Evolutionary conservation across 2,797 vertebrate genomes (phyloP), one percentile per base, ranked within the genome.

Genomic region (Anguilla megastoma): DNA sequence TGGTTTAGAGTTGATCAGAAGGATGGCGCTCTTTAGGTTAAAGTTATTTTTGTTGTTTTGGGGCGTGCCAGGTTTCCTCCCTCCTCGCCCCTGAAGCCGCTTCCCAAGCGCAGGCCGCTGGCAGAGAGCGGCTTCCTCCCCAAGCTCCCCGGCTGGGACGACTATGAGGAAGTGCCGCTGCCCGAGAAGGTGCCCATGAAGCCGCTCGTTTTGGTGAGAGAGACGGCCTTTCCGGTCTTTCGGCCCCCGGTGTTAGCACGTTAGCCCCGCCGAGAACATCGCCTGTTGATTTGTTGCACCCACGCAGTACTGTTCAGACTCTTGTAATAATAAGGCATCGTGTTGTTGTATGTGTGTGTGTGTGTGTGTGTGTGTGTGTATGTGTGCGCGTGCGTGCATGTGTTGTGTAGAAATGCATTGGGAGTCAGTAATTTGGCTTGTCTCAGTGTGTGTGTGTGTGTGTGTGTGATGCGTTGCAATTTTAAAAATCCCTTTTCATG

Each of bases 1-100:
- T 52, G 50, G 36, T 56, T 56, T 14, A 56, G 54, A 14, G 54
- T 56, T 56, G 54, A 56, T 56, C 54, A 56, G 54, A n/a, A 21
- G 21, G n/a, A 66, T 6, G 60, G 24, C 24, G 24, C 60, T 8
- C 24, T 16, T n/a, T 66, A n/a, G n/a, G 9, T 8, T 66, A 27
- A 7, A 21, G 16, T 63, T 5, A 4, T 66, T 27, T 27, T 27
- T 24, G 4, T 66, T 76, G 50, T 69, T 36, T 45, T 52, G 10
- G 1, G 27, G 21, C 36, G 48, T 33, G 95, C 48, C 92, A 97
- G 97, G 89, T 98, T 97, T 95, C 98, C 98, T 92, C 95, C 95
- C 88, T 95, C 95, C 24, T 99, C 98, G 16, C 98, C 98, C 0
- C 91, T 99, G 89, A 99, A 98, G 89, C 97, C 97, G 48, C 96